Evolutionary conservation across 2,113 vertebrate genomes (phyloP), one percentile per base, ranked within the genome.

Genomic region (Alosa alosa): DNA sequence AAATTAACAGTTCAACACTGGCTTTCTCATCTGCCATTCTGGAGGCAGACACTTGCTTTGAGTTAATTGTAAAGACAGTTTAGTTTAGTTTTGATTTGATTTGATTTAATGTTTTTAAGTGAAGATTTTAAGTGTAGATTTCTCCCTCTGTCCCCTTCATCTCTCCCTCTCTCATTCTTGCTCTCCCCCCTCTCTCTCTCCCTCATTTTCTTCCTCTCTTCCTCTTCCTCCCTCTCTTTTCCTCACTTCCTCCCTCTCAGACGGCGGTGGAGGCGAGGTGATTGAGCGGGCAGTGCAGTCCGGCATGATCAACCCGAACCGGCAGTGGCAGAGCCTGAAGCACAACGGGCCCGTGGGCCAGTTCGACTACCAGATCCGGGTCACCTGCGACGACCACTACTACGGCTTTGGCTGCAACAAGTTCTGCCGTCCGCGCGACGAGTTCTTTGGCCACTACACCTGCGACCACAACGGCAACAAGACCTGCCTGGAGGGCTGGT

Each of bases 391-490:
- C 0, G 97, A 98, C 0, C 95, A 98, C 84, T 98, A 99, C 90
- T 98, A 97, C 0, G 97, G 97, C 87, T 96, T 97, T 41, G 96
- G 97, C 88, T 98, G 97, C 94, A 98, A 97, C 92, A 98, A 97
- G 90, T 97, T 97, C 89, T 98, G 97, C 84, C 96, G 97, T 0
- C 97, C 97, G 0, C 92, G 97, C 64, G 97, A 99, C 6, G 97
- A 98, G 91, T 98, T 97, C 92, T 99, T 99, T 83, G 97, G 97
- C 39, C 97, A 99, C 89, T 96, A 97, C 7, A 96, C 95, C 86
- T 99, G 97, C 0, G 97, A 98, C 91, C 96, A 96, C 92, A 97
- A 97, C 0, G 97, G 97, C 86, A 97, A 98, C 94, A 98, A 97
- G 92, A 97, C 97, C 9, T 99, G 97, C 84, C 90, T 97, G 94